These are phyloP conservation scores for Zeus faber DNA, from an alignment of 2,113 vertebrate genomes.

Conservation along the genomic window DNA sequence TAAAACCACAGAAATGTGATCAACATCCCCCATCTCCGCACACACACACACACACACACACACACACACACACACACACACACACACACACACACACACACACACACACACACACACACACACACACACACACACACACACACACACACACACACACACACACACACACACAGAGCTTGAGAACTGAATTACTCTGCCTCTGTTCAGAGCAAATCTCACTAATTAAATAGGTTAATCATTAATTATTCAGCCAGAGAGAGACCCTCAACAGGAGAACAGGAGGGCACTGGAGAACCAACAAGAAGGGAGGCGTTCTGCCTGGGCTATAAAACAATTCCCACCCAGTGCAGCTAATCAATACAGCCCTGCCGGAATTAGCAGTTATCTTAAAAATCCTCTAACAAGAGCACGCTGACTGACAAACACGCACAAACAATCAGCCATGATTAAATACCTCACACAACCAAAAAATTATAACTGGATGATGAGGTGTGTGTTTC, in stretches of 20 bases:
- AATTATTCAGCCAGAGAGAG: conserved; percentile 69
- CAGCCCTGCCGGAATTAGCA: conserved; percentile 66
- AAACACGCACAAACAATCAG: conserved; percentile 66
- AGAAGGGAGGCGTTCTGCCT: conserved; percentile 8
- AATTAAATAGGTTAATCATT: conserved; percentile 76
- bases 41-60: not conserved
- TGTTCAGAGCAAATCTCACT: conserved; percentile 69
- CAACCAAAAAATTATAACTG: not conserved
- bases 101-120: not conserved
- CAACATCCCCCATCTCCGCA: not conserved
- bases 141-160: conserved; percentile 4
- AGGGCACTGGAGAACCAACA: too few relatives aligned
- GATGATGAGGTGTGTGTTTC: not conserved
- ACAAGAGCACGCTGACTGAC: conserved; percentile 60
- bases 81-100: not conserved
- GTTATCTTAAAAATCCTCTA: conserved; percentile 75
- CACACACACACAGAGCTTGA: conserved; percentile 17
- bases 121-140: conserved; percentile 3
- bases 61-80: conserved; percentile 11
- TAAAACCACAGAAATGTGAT: not conserved
- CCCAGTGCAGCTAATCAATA: conserved; percentile 67
- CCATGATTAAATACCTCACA: conserved; percentile 63
- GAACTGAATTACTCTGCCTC: conserved; percentile 64
- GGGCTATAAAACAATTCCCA: conserved; percentile 68
- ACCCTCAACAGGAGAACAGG: conserved; percentile 38